Base-by-base conservation (phyloP, 2,797 vertebrate genomes). In the Monodelphis domestica region DNA sequence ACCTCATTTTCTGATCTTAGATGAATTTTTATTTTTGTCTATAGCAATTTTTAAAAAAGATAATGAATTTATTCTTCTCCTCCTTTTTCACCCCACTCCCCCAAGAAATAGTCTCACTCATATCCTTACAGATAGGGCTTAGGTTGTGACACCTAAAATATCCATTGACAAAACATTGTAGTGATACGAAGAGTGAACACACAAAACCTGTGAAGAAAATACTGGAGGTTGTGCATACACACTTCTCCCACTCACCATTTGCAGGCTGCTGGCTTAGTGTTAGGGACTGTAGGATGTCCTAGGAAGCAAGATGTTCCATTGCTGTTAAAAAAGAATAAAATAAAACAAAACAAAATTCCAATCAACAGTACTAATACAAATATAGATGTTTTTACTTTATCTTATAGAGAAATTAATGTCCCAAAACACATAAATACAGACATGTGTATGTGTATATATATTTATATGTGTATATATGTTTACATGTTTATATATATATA, bases 121-220 rank as follows among this genome's bases (percentile, higher is more conserved):
- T 50, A 91, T 45, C 29, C 55, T 50, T 17, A 53, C 6, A 90
- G 84, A 26, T 14, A n/a, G 30, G 1, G 24, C 90, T 92, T 94
- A 96, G 94, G 90, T 92, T 97, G 94, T 95, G 93, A 91, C 94
- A 96, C 95, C 94, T 96, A 95, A 4, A 7, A 94, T 91, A 57
- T 53, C 89, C 91, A 33, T 94, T 93, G 94, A 94, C 91, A 96
- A 95, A 97, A 93, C 59, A 96, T 95, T 29, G 56, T 45, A 0
- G 93, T 94, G 88, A 94, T 95, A 97, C 0, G 5, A 88, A 97
- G 96, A 30, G 95, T 54, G 93, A 33, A 63, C 96, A 2, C 56
- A 57, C 87, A 94, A 96, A 95, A 97, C 84, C 87, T 95, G 95
- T 95, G 97, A 96, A 97, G 96, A 97, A 97, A 97, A 97, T 92